These are phyloP conservation scores for Anas platyrhynchos DNA, from an alignment of 2,113 vertebrate species.

Conservation along the genomic window DNA sequence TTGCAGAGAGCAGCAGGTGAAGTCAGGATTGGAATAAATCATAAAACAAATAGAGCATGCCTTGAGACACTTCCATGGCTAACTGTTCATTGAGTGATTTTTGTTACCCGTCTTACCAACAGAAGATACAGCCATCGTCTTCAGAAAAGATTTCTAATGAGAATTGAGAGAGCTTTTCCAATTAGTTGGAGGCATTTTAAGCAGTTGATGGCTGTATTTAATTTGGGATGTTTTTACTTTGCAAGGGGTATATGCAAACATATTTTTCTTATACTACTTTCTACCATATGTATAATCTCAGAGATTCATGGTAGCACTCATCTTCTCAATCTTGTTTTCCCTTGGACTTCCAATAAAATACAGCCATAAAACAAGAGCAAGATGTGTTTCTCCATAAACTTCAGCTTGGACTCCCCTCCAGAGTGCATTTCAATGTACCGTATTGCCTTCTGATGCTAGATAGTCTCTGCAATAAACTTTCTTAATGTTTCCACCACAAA, in stretches of 20 bases:
- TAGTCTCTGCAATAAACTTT: neutral
- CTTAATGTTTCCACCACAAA: neutral
- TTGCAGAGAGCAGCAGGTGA: neutral
- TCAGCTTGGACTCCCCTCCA: neutral
- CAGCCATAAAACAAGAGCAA: neutral
- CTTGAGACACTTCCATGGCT: neutral
- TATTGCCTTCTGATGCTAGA: neutral
- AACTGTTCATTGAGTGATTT: neutral
- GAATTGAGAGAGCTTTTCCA: neutral
- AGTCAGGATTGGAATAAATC: neutral
- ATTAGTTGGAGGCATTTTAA: neutral
- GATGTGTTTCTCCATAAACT: neutral
- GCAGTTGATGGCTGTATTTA: neutral
- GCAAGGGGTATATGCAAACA: neutral
- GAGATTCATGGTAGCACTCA: neutral
- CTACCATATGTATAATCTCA: neutral
- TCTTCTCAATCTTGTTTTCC: neutral
- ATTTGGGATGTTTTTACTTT: neutral
- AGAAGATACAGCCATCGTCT: neutral
- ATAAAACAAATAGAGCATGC: neutral
- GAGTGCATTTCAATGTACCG: neutral
- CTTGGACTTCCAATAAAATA: neutral
- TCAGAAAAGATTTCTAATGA: neutral
- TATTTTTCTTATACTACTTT: rapidly evolving
- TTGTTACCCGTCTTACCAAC: neutral